These are phyloP conservation scores for Agrilus cyanescens DNA, from an alignment of 2,888 invertebrate species.

Conservation along the genomic window DNA sequence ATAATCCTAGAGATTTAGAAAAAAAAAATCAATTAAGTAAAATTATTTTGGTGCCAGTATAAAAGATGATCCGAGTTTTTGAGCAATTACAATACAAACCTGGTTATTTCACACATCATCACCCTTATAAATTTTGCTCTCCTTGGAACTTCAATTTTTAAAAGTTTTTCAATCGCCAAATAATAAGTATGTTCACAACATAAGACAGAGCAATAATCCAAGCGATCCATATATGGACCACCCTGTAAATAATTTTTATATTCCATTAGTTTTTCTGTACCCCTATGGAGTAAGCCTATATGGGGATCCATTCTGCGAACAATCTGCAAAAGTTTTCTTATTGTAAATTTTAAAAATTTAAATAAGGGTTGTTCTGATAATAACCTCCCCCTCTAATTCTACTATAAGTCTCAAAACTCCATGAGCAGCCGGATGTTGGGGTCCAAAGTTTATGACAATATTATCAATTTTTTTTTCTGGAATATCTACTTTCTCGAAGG, in stretches of 20 bases:
- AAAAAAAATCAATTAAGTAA: not conserved
- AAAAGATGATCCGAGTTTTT: too few species aligned
- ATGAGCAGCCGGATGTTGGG: conserved; percentile 85
- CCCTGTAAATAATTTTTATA: conserved; percentile 77
- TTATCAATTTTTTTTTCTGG: conserved; percentile 11
- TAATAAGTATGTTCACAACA: conserved; percentile 68
- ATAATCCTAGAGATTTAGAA: conserved; percentile 47
- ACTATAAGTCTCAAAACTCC: conserved; percentile 73
- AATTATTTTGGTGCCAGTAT: too few species aligned
- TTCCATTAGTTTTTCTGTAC: conserved; percentile 84
- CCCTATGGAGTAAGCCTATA: conserved; percentile 76
- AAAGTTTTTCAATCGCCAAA: conserved; percentile 70
- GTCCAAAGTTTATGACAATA: conserved; percentile 67
- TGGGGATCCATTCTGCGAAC: conserved; percentile 73
- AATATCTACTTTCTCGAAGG: conserved; percentile 3
- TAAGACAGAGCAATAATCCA: conserved; percentile 81
- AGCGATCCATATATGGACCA: conserved; percentile 74
- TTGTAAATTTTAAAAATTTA: not conserved
- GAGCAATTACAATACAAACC: too few species aligned
- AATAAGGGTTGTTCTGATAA: too few species aligned
- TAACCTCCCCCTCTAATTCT: conserved; percentile 68
- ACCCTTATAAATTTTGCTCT: conserved; percentile 44
- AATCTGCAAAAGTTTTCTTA: conserved; percentile 33
- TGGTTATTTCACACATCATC: conserved; percentile 55
- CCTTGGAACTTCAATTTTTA: conserved; percentile 64